Evolutionary conservation across 2,797 vertebrate species (phyloP), one percentile per base, ranked within the genome.

Genomic region (Intellagama lesueurii): DNA sequence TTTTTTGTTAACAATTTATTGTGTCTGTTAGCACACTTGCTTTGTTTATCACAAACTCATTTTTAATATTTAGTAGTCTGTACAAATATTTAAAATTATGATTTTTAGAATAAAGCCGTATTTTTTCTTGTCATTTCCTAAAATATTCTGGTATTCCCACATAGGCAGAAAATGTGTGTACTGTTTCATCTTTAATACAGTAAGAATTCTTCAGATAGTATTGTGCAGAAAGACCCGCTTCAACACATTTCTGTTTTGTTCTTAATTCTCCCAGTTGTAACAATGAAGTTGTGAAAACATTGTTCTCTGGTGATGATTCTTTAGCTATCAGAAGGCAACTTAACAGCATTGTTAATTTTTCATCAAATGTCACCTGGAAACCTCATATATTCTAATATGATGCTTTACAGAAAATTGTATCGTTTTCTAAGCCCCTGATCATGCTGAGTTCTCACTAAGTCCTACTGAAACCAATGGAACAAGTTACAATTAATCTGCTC

Each of bases 301-400:
- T 70, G 90, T 60, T 70, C 70, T 84, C 66, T 86, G 22, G 24
- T 16, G 2, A 70, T 32, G 17, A 64, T 0, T n/a, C 52, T 30
- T 91, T 4, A 49, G n/a, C 1, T 78, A 83, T 90, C 32, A 80
- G 77, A 76, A 86, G 75, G 73, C 56, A 17, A 17, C 79, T 26
- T 17, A n/a, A 85, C 69, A 88, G 5, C 35, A 28, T 77, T 77
- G 44, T 64, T 64, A 47, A 49, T 19, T 2, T 86, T 35, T 91
- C 87, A 92, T 87, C 84, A 87, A 30, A 86, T 32, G 73, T 47
- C 68, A 78, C 1, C 56, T 78, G 5, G 64, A 30, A 68, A 75
- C 28, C 52, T 35, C 70, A 32, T 26, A 19, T 40, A n/a, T 78
- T 77, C 81, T 72, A 1, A 75, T 64, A 0, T 7, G 19, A 64